Conservation (phyloP, 2,797 vertebrate species). For the Megalops cyprinoides region DNA sequence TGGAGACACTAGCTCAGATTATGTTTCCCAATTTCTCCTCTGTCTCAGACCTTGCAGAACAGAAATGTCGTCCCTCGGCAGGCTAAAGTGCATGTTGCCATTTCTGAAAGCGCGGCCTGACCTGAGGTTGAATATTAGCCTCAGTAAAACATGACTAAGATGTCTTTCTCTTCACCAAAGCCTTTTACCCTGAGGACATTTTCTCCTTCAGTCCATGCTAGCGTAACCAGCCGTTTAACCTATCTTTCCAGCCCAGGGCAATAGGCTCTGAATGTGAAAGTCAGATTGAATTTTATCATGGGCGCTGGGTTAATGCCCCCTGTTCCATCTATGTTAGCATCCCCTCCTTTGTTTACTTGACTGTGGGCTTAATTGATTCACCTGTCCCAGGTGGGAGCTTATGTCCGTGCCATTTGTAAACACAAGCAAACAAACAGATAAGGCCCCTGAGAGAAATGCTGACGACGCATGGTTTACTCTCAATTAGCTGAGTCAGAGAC, state of each 20-base stretch:
- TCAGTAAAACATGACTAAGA: constrained; percentile 2
- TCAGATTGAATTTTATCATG: constrained; percentile 40
- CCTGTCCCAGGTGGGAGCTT: constrained; percentile 44
- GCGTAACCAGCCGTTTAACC: constrained; percentile 10
- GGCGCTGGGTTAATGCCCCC: constrained; percentile 32
- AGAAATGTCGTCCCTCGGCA: neutral
- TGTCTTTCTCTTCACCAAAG: constrained; percentile 6
- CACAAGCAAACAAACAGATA: constrained; percentile 43
- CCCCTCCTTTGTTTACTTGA: constrained; percentile 27
- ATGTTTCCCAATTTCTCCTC: neutral
- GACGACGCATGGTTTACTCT: constrained; percentile 39
- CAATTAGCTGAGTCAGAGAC: constrained; percentile 47
- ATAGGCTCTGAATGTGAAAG: constrained; percentile 13
- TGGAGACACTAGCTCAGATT: neutral
- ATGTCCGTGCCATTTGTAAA: constrained; percentile 44
- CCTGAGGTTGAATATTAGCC: constrained; percentile 8
- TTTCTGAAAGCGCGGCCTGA: neutral
- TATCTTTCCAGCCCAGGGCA: constrained; percentile 4
- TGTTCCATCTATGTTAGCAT: neutral
- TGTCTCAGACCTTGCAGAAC: neutral
- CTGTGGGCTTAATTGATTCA: constrained; percentile 39
- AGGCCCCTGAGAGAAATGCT: constrained; percentile 38
- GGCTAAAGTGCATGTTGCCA: neutral
- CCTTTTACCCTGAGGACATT: constrained; percentile 16
- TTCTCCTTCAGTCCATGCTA: neutral